Percentiles rank a stretch among this genome's conserved stretches.
phyloP scores from a whole-genome alignment of 2,797 vertebrate species.

The Bryconaethiops microstoma region DNA sequence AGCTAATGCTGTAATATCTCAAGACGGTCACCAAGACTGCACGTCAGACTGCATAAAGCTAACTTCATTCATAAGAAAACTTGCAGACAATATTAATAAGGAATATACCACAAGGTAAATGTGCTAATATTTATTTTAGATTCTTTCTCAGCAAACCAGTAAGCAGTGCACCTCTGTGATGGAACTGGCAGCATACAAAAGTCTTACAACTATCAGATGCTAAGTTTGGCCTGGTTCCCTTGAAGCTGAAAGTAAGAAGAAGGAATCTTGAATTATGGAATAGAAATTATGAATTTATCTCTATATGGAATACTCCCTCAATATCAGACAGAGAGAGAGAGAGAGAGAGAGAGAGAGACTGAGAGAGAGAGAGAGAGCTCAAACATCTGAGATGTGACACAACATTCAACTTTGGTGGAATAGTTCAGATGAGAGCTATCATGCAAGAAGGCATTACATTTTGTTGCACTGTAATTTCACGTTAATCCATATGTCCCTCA shows the following conservation, averaged over 20 bases:
- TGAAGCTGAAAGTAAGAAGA: not conserved
- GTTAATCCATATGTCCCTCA: not conserved
- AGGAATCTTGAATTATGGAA: not conserved
- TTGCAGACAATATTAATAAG: too few relatives aligned
- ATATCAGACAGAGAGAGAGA: not conserved
- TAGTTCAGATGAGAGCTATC: not conserved
- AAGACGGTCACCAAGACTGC: not conserved
- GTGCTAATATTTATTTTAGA: not conserved
- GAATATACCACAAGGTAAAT: not conserved
- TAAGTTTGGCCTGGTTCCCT: not conserved
- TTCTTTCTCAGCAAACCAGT: not conserved
- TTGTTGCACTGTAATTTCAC: not conserved
- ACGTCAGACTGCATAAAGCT: too few relatives aligned
- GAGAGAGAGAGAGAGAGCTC: not conserved
- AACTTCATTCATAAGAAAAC: too few relatives aligned
- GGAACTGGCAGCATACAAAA: constrained; percentile 7
- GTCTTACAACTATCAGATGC: not conserved
- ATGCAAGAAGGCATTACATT: not conserved
- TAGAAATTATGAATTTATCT: constrained; percentile 8
- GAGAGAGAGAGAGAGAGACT: not conserved
- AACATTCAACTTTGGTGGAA: not conserved
- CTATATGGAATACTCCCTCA: not conserved
- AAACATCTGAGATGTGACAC: not conserved
- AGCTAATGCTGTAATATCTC: not conserved
- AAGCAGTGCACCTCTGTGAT: not conserved